A percentile compares a stretch with the other conserved stretches of the same genome.
Conservation (phyloP, 2,888 invertebrate species). For the Lepidochitona cinerea region DNA sequence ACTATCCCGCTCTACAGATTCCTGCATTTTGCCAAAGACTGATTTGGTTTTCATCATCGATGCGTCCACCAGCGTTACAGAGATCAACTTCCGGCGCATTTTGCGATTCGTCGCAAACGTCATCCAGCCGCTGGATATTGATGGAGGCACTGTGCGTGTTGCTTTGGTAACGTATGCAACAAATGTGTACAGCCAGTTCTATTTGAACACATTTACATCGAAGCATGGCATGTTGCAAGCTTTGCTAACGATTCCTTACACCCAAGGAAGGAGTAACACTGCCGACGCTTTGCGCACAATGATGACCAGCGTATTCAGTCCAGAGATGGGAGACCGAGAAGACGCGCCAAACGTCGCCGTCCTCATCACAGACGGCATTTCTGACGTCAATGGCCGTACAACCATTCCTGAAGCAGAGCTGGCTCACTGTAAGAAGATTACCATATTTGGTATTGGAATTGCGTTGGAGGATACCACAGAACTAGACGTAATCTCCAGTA, state of each 20-base stretch:
- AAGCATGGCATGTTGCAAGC: slow-evolving; percentile 23
- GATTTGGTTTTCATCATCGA: slow-evolving; percentile 51
- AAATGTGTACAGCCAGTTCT: slow-evolving; percentile 55
- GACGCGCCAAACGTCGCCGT: slow-evolving; percentile 44
- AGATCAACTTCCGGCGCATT: slow-evolving; percentile 40
- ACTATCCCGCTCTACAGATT: background rate
- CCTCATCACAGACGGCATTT: slow-evolving; percentile 46
- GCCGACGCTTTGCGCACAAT: slow-evolving; percentile 35
- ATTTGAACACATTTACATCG: slow-evolving; percentile 48
- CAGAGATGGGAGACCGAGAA: slow-evolving; percentile 32
- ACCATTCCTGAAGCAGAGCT: slow-evolving; percentile 37
- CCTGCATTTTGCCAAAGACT: slow-evolving; percentile 20
- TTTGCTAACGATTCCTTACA: slow-evolving; percentile 40
- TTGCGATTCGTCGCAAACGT: slow-evolving; percentile 39
- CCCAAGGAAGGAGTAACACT: slow-evolving; percentile 37
- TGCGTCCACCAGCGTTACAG: slow-evolving; percentile 46
- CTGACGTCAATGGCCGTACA: slow-evolving; percentile 22
- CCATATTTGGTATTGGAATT: slow-evolving; percentile 41
- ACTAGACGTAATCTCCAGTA: slow-evolving; percentile 22
- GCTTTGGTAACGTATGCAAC: slow-evolving; percentile 66
- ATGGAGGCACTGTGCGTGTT: slow-evolving; percentile 50
- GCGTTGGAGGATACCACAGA: slow-evolving; percentile 27
- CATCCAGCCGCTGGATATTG: slow-evolving; percentile 41
- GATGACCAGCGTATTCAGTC: slow-evolving; percentile 25
- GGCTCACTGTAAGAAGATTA: slow-evolving; percentile 30